phyloP scores from a whole-genome alignment of 1,140 invertebrate genomes.

The Brachionus manjavacas region DNA sequence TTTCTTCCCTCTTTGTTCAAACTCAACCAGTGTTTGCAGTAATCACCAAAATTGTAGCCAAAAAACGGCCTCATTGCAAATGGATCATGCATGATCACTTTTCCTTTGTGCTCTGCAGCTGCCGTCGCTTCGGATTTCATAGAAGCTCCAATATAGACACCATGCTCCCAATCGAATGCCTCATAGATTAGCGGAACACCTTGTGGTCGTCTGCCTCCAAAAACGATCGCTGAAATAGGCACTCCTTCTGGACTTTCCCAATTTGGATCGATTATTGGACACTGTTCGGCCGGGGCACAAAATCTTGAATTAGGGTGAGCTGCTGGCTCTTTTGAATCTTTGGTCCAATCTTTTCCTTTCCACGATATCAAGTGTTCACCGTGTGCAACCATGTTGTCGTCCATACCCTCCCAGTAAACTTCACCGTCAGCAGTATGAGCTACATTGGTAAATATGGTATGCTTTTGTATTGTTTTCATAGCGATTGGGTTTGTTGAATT shows the following conservation, averaged over 20 bases:
- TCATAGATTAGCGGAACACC: conserved; percentile 90
- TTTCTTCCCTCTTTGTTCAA: conserved; percentile 65
- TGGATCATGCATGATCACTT: conserved; percentile 94
- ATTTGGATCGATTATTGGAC: conserved; percentile 82
- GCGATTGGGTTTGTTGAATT: conserved; percentile 88
- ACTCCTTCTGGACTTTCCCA: conserved; percentile 70
- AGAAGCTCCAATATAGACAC: conserved; percentile 86
- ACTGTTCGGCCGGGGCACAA: conserved; percentile 84
- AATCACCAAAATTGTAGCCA: conserved; percentile 96
- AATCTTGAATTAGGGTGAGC: conserved; percentile 71
- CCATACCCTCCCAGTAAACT: conserved; percentile 87
- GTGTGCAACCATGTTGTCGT: conserved; percentile 65
- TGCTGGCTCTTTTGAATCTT: conserved; percentile 48
- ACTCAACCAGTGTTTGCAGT: conserved; percentile 86
- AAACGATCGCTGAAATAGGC: conserved; percentile 89
- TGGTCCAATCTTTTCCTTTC: conserved; percentile 49
- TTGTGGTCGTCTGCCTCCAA: conserved; percentile 84
- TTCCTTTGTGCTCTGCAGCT: conserved; percentile 90
- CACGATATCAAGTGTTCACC: conserved; percentile 49
- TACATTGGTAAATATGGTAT: conserved; percentile 98
- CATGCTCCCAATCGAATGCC: conserved; percentile 85
- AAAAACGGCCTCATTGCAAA: conserved; percentile 99
- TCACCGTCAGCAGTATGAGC: conserved; percentile 85
- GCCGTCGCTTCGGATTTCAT: conserved; percentile 97
- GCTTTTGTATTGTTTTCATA: conserved; percentile 83